Conservation (phyloP, 2,797 vertebrate genomes). For the Lates japonicus region DNA sequence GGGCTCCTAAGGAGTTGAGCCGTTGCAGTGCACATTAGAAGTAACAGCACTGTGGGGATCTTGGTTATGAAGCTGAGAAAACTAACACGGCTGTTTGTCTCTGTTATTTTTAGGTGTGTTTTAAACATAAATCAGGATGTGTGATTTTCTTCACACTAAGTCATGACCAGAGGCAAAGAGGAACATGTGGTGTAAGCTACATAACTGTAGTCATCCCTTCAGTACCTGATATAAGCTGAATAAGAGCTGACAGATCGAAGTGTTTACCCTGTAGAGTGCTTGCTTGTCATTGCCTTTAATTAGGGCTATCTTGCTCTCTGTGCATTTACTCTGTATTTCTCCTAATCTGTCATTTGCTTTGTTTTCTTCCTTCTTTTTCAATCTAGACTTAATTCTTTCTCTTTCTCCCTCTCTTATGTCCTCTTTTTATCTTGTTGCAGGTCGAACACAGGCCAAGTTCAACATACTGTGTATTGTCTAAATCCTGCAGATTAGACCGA, state of each 20-base stretch:
- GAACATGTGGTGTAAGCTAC: not conserved
- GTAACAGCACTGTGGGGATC: constrained; percentile 24
- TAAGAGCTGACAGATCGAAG: not conserved
- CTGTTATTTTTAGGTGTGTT: not conserved
- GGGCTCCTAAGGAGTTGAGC: constrained; percentile 8
- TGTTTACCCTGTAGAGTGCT: constrained; percentile 18
- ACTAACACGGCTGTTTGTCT: constrained; percentile 6
- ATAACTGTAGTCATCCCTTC: not conserved
- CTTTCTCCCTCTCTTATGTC: not conserved
- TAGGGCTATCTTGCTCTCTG: not conserved
- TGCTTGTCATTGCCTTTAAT: constrained; percentile 34
- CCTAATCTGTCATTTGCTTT: not conserved
- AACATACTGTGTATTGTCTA: not conserved
- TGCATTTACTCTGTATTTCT: not conserved
- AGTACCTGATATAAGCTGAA: constrained; percentile 2
- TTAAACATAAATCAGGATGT: not conserved
- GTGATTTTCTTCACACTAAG: not conserved
- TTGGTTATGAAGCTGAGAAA: not conserved
- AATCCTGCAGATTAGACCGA: constrained; percentile 13
- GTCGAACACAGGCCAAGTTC: constrained; percentile 5
- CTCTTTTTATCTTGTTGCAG: not conserved
- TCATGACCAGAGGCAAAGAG: not conserved
- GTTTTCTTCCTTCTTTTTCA: not conserved
- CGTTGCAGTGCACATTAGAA: not conserved
- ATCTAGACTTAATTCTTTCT: not conserved